Base-by-base conservation (phyloP, 2,797 vertebrate species). In the Bucorvus abyssinicus region DNA sequence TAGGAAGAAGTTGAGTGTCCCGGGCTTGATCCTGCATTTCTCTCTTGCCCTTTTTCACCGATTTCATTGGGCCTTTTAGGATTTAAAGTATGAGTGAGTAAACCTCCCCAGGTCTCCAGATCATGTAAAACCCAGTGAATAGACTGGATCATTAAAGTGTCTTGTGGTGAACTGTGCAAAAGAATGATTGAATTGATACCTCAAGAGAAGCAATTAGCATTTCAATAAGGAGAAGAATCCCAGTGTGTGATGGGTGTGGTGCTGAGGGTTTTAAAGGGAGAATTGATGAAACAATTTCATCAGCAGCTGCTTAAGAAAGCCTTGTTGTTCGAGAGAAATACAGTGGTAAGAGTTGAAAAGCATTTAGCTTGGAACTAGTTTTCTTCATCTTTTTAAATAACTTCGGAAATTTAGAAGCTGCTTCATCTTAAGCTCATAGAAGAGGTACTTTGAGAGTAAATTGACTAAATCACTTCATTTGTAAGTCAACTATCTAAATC, bases 251-350 rank as follows among this genome's bases (percentile, higher is more conserved):
- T 70, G 95, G 90, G 87, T 92, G 75, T 80, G 89, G 74, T 87
- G 65, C 67, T 91, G 90, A 82, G 70, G 47, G 55, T 80, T 92
- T 91, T 91, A 79, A 67, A 86, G 68, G 67, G 36, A 70, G 80
- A 94, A 90, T 63, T 98, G 97, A 95, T 97, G 97, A 92, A 97
- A 93, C 87, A 15, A 38, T 98, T 98, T 97, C 95, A 94, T 97
- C 97, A 97, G 95, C 89, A 74, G 30, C n/a, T 47, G 36, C 42
- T 86, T 88, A 92, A 79, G 84, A 86, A 82, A 82, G 82, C 67
- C 85, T 90, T 85, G 82, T 84, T 81, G 64, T 81, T 77, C 6
- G 12, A 50, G 71, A 76, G 81, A 61, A 89, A 55, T 60, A 59
- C 32, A 61, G 4, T 55, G 21, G 30, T 44, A 24, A 38, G 69